Evolutionary conservation across 2,113 vertebrate genomes (phyloP).

Genomic region (Cavia porcellus): DNA sequence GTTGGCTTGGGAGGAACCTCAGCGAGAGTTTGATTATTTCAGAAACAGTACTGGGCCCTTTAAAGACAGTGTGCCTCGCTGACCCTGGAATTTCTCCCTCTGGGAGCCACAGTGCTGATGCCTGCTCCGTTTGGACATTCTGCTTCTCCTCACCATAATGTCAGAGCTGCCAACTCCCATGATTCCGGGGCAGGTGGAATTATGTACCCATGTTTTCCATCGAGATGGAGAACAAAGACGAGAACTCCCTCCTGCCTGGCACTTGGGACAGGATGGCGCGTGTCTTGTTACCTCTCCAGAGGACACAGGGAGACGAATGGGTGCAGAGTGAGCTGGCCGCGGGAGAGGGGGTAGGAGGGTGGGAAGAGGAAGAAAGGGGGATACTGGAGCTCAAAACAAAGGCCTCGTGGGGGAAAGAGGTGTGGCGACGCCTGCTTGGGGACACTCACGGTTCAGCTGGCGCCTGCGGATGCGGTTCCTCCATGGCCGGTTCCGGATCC

Average conservation of each 20-base stretch:
- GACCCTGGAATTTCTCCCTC: not conserved
- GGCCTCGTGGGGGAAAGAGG: fast-evolving
- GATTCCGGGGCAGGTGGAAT: not conserved
- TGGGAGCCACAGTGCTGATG: not conserved
- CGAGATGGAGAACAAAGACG: not conserved
- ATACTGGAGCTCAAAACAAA: fast-evolving
- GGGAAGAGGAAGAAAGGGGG: fast-evolving
- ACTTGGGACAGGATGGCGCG: not conserved
- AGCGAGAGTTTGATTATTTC: not conserved
- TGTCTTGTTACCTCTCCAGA: not conserved
- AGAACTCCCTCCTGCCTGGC: not conserved
- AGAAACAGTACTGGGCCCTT: not conserved
- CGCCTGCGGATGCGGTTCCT: constrained; percentile 87
- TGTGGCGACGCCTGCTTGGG: fast-evolving
- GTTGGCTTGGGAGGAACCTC: not conserved
- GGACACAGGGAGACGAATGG: not conserved
- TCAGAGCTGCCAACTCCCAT: not conserved
- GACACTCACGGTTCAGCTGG: constrained; percentile 93
- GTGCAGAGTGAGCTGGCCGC: fast-evolving
- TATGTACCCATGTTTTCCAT: not conserved
- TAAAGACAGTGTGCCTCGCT: not conserved
- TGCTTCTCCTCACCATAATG: not conserved
- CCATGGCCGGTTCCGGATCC: constrained; percentile 92
- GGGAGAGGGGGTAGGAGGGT: no score
- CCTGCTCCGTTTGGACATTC: not conserved